Percentiles rank a stretch among this genome's conserved stretches.
These are phyloP conservation scores for Yponomeuta cagnagella DNA, from an alignment of 2,888 invertebrate species.

Conservation along the genomic window DNA sequence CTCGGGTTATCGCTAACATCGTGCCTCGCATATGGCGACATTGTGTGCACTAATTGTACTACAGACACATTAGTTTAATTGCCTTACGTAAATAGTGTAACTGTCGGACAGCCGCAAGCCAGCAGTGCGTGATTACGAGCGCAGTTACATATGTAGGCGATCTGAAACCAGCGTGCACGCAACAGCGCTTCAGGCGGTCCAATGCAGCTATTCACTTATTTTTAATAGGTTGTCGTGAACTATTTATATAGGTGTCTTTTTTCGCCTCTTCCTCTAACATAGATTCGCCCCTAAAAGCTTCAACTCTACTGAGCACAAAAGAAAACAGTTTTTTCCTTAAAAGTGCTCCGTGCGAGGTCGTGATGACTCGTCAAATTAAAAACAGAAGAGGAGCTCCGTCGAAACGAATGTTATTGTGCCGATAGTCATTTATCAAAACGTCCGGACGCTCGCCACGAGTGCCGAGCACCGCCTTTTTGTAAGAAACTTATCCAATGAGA, in stretches of 20 bases:
- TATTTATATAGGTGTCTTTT: background rate
- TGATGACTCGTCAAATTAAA: conserved; percentile 58
- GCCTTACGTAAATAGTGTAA: conserved; percentile 13
- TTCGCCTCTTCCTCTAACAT: background rate
- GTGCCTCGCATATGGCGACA: conserved; percentile 40
- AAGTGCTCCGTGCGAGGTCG: conserved; percentile 12
- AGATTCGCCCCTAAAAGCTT: background rate
- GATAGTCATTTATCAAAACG: conserved; percentile 67
- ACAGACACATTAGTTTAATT: conserved; percentile 21
- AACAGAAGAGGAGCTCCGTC: conserved; percentile 42
- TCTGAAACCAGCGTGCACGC: background rate
- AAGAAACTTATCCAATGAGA: conserved; percentile 44
- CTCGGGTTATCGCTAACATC: conserved; percentile 35
- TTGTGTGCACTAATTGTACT: conserved; percentile 34
- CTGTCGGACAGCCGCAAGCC: background rate
- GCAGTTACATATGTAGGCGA: background rate
- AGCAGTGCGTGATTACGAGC: background rate
- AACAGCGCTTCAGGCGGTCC: background rate
- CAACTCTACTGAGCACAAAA: conserved; percentile 7
- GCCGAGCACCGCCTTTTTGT: conserved; percentile 25
- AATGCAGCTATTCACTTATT: background rate
- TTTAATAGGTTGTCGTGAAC: background rate
- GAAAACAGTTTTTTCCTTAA: background rate
- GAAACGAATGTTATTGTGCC: conserved; percentile 59
- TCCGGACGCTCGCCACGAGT: conserved; percentile 33